Conservation (phyloP, 1,140 invertebrate species). For the Lepidurus apus region DNA sequence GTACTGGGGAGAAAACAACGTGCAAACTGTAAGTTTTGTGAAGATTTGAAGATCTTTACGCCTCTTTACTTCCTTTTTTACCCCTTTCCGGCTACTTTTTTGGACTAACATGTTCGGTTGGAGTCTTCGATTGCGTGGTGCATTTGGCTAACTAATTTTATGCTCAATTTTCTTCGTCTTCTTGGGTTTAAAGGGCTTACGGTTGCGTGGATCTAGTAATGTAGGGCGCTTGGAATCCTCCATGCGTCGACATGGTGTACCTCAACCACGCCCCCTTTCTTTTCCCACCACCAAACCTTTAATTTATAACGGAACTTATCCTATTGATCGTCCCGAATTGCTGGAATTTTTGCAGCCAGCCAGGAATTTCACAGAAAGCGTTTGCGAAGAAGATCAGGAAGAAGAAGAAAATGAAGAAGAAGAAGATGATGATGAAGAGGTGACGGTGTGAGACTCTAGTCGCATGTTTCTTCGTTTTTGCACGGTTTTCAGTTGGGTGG, state of each 20-base stretch:
- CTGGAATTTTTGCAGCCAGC: neutral
- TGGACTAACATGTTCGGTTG: neutral
- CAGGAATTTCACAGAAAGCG: conserved; percentile 1
- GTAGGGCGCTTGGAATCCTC: conserved; percentile 12
- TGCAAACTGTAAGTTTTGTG: neutral
- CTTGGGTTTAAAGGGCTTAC: neutral
- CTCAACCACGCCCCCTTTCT: neutral
- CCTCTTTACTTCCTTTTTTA: neutral
- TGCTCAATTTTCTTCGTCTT: neutral
- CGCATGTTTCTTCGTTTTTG: neutral
- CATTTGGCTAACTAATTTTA: neutral
- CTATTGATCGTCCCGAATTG: conserved; percentile 36
- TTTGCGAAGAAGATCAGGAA: conserved; percentile 26
- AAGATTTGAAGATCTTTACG: neutral
- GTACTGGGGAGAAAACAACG: neutral
- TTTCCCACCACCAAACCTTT: conserved; percentile 30
- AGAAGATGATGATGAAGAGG: conserved; percentile 27
- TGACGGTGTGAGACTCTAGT: neutral
- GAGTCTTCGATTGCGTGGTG: neutral
- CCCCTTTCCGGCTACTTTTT: neutral
- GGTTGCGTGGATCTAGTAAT: conserved; percentile 11
- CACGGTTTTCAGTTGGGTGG: neutral
- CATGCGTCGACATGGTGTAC: neutral
- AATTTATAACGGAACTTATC: conserved; percentile 37
- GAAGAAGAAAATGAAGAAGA: conserved; percentile 27